These are phyloP conservation scores for Megaceryle torquata DNA, from an alignment of 2,113 vertebrate genomes.

Conservation along the genomic window DNA sequence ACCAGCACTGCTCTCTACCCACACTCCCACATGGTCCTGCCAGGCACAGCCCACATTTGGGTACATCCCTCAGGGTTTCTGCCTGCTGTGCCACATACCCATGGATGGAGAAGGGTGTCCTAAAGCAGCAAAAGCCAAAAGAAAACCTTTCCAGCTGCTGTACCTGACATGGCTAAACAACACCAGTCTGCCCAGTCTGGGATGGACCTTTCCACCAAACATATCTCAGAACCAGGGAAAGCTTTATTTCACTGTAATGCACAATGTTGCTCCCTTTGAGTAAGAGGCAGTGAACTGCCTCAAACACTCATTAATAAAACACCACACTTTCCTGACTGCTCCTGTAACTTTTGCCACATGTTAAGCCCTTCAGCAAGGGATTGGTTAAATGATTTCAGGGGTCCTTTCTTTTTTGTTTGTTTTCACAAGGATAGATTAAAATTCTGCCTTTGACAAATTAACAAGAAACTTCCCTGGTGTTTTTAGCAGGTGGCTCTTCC, in stretches of 20 bases:
- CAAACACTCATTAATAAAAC: background rate
- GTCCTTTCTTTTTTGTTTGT: background rate
- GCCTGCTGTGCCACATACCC: background rate
- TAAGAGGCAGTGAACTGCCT: background rate
- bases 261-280: background rate
- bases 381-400: background rate
- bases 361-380: background rate
- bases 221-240: background rate
- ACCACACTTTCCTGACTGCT: background rate
- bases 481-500: conserved; percentile 45
- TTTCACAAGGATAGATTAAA: background rate
- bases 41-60: accelerated
- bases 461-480: background rate
- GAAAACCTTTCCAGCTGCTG: background rate
- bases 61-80: background rate
- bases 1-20: background rate
- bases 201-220: background rate
- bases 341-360: background rate
- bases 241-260: background rate
- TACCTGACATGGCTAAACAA: background rate
- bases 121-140: background rate
- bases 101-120: background rate
- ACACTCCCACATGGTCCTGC: accelerated
- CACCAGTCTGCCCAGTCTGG: background rate
- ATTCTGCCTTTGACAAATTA: conserved; percentile 20